Base-by-base conservation (phyloP, 2,113 vertebrate genomes). In the Aspidoscelis tigris region DNA sequence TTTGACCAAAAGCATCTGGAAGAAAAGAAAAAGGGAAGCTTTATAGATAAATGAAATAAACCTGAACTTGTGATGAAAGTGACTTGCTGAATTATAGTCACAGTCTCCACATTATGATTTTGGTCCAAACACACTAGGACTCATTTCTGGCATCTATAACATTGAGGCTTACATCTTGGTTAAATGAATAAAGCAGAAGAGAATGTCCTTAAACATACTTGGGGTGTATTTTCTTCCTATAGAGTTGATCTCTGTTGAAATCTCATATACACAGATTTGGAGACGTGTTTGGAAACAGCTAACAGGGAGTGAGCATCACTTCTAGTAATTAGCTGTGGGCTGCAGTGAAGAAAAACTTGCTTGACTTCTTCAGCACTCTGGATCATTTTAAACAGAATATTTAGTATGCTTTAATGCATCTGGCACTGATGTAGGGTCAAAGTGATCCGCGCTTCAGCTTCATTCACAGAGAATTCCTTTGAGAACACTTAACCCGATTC, bases 401-500 rank as follows among this genome's bases (percentile, higher is more conserved):
- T 84, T 71, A 41, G 9, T 3, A 26, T 58, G 39, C 9, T 58
- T 71, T 33, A 16, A 58, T 39, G 44, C 66, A 84, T 71, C 68
- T 84, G 82, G 50, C 66, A 61, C 43, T 39, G 72, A 84, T 7
- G 41, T 26, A 84, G 41, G 69, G 76, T 73, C 76, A 64, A 64
- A 78, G 55, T 72, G 68, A 78, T 61, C 76, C 61, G 58, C 22
- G 39, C 6, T 39, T 10, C 20, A 74, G 14, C 44, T 24, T 74
- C n/a, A 66, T 80, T 41, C 71, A 39, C 7, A 73, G 24, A 72
- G 21, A 7, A 47, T 33, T 53, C 69, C 53, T 65, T 65, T 26
- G 69, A 2, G 33, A 65, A 73, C 18, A 58, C 22, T 61, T 61
- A 65, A 41, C 20, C 70, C 58, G 11, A 50, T 20, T 66, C 33